These are phyloP conservation scores for Apostichopus californicus DNA, from an alignment of 35 echinoderm and acorn worm genomes.

Conservation along the genomic window DNA sequence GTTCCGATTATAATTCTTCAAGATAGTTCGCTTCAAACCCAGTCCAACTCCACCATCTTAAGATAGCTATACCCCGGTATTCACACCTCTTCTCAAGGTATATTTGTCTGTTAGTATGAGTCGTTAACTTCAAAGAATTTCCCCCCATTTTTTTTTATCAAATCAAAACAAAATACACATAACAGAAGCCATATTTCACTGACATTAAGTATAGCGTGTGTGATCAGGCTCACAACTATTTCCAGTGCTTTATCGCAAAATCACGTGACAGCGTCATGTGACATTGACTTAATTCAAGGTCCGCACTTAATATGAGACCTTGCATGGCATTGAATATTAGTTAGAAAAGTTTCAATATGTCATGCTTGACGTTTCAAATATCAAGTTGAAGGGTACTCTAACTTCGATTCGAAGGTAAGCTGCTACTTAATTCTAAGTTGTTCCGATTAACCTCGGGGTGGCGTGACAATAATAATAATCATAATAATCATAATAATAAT, in stretches of 20 bases:
- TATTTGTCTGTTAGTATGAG: too few relatives aligned
- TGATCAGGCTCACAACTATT: neutral
- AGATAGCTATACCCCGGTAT: too few relatives aligned
- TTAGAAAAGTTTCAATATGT: neutral
- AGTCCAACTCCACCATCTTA: too few relatives aligned
- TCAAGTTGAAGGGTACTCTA: neutral
- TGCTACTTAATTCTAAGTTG: neutral
- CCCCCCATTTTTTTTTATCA: too few relatives aligned
- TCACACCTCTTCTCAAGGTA: too few relatives aligned
- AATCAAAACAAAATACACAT: too few relatives aligned
- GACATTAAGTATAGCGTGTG: neutral
- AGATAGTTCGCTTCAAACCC: too few relatives aligned
- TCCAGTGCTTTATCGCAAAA: neutral
- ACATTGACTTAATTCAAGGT: constrained; percentile 1
- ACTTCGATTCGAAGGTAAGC: neutral
- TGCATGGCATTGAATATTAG: neutral
- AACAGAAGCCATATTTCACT: neutral
- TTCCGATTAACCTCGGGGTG: neutral
- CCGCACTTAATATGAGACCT: neutral
- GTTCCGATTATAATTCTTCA: too few relatives aligned
- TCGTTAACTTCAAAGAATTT: too few relatives aligned
- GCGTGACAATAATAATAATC: neutral
- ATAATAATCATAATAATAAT: too few relatives aligned
- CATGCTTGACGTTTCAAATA: neutral
- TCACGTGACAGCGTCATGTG: neutral